Evolutionary conservation across 2,113 vertebrate species (phyloP).

Genomic region (Amblyornis subalaris): DNA sequence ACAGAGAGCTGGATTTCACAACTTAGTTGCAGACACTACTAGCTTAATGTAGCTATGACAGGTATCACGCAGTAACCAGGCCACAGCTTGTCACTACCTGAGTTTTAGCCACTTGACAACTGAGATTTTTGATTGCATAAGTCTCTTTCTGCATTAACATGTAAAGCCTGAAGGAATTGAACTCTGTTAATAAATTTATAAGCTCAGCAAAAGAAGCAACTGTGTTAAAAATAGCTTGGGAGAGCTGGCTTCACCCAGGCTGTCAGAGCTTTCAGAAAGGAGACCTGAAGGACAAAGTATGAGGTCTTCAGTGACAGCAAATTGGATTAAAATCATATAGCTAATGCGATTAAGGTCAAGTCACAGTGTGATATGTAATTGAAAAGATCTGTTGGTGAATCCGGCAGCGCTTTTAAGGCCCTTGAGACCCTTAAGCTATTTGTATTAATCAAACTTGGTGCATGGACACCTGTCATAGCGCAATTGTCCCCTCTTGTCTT

Average conservation of each 20-base stretch:
- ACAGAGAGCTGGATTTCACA: not conserved
- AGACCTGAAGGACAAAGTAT: not conserved
- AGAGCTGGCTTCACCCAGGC: not conserved
- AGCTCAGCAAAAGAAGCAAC: not conserved
- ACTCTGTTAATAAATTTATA: not conserved
- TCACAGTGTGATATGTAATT: not conserved
- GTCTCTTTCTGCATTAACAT: not conserved
- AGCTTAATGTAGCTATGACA: not conserved
- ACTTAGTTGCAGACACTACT: not conserved
- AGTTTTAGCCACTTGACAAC: not conserved
- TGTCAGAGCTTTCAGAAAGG: not conserved
- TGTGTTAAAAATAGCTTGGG: not conserved
- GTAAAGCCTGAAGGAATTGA: not conserved
- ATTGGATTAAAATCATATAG: not conserved
- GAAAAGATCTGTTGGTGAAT: not conserved
- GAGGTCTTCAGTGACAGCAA: not conserved
- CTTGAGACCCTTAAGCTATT: not conserved
- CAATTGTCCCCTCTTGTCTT: not conserved
- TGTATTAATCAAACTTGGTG: not conserved
- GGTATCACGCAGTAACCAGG: not conserved
- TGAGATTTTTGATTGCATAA: not conserved
- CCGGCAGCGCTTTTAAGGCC: not conserved
- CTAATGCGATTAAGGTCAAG: not conserved
- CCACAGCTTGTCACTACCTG: not conserved
- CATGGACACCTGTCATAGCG: not conserved